phyloP scores from a whole-genome alignment of 1,140 invertebrate genomes.

The Diorhabda carinulata region DNA sequence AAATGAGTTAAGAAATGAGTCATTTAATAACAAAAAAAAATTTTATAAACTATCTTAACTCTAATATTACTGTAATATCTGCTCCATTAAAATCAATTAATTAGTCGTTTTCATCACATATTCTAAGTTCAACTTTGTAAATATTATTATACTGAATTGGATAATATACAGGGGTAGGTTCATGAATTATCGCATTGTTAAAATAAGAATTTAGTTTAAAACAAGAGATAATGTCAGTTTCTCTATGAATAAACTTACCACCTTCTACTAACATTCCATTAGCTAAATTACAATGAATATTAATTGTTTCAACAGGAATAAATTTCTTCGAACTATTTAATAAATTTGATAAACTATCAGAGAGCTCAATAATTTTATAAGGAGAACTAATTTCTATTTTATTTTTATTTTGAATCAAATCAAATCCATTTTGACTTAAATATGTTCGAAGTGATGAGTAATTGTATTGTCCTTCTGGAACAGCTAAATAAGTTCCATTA shows the following conservation, averaged over 20 bases:
- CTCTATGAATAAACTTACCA: constrained; percentile 1
- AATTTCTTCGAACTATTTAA: constrained; percentile 1
- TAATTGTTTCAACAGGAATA: background rate
- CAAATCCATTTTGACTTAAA: background rate
- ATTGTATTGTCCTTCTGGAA: constrained; percentile 1
- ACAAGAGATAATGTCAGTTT: background rate
- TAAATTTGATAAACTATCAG: background rate
- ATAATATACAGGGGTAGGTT: constrained; percentile 5
- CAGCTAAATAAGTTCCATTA: background rate
- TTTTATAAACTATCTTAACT: background rate
- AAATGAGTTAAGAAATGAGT: too few species aligned
- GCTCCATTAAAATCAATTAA: constrained; percentile 1
- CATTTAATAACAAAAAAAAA: too few species aligned
- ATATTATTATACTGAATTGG: constrained; percentile 5
- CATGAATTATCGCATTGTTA: background rate
- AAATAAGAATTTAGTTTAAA: background rate
- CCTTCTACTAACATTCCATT: constrained; percentile 3
- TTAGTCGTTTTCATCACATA: background rate
- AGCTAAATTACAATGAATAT: constrained; percentile 5
- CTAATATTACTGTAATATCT: background rate
- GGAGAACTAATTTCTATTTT: background rate
- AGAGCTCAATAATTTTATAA: background rate
- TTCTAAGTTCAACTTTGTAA: constrained; percentile 1
- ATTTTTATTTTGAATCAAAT: background rate
- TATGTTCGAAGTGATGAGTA: background rate